Conservation (phyloP, 2,797 vertebrate genomes). For the Taeniopygia guttata region DNA sequence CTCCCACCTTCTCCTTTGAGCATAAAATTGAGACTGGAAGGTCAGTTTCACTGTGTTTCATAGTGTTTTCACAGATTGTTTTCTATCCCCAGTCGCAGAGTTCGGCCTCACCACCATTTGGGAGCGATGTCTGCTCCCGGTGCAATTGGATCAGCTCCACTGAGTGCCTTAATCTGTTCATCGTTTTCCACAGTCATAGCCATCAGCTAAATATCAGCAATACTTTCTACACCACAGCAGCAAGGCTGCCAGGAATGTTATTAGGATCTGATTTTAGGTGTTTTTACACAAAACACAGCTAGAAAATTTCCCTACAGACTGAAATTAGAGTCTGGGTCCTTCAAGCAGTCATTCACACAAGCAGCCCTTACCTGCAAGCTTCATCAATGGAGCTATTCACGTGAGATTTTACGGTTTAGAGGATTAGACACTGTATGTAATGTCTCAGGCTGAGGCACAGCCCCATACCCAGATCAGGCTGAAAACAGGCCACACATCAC, state of each 20-base stretch:
- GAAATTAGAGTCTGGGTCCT: not conserved
- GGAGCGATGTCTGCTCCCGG: accelerated
- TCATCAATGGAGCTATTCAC: constrained; percentile 54
- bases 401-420: constrained; percentile 43
- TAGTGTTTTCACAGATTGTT: not conserved
- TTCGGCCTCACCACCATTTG: not conserved
- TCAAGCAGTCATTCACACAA: constrained; percentile 17
- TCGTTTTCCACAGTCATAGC: not conserved
- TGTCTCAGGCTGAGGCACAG: not conserved
- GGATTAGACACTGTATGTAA: constrained; percentile 57
- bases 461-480: not conserved
- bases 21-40: not conserved
- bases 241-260: constrained; percentile 1
- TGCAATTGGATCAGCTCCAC: not conserved
- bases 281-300: constrained; percentile 56
- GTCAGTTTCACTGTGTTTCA: not conserved
- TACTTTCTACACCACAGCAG: not conserved
- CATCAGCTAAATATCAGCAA: not conserved
- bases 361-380: constrained; percentile 2
- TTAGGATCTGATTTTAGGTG: constrained; percentile 21
- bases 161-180: not conserved
- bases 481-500: not conserved
- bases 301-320: constrained; percentile 13
- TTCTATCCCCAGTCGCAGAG: not conserved
- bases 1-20: constrained; percentile 24